These are phyloP conservation scores for Umimayanthus chanpuru DNA, from an alignment of 92 coral and sea anemone genomes.

Conservation along the genomic window DNA sequence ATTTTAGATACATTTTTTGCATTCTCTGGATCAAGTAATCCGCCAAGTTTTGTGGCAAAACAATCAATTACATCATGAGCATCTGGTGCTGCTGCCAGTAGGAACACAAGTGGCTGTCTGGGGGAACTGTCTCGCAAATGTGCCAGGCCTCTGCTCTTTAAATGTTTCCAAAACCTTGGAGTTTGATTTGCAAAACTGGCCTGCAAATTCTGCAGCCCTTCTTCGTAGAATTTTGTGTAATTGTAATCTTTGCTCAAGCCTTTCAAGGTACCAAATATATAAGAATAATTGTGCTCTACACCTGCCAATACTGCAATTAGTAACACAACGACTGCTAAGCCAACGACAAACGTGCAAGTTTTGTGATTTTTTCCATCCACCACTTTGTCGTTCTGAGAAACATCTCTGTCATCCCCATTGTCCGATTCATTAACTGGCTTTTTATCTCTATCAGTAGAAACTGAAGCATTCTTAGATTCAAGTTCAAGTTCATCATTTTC, in stretches of 20 bases:
- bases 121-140: conserved; percentile 64
- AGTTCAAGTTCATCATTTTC: too few relatives aligned
- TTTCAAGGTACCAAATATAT: neutral
- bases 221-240: conserved; percentile 48
- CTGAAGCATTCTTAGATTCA: too few relatives aligned
- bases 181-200: conserved; percentile 73
- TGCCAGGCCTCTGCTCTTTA: conserved; percentile 64
- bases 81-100: conserved; percentile 74
- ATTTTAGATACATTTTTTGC: conserved; percentile 35
- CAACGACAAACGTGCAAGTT: neutral
- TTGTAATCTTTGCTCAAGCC: conserved; percentile 1
- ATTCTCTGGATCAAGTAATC: conserved; percentile 50
- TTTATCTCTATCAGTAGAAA: too few relatives aligned
- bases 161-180: conserved; percentile 63
- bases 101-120: conserved; percentile 75
- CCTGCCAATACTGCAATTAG: neutral
- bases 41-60: conserved; percentile 69
- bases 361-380: neutral
- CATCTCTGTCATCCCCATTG: neutral
- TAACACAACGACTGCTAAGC: neutral
- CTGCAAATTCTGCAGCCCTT: conserved; percentile 54
- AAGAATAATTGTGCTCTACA: too few relatives aligned
- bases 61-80: conserved; percentile 76
- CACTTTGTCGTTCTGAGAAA: neutral
- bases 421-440: too few relatives aligned